Conservation (phyloP, 1,140 invertebrate species). For the Psilanteris sp. region DNA sequence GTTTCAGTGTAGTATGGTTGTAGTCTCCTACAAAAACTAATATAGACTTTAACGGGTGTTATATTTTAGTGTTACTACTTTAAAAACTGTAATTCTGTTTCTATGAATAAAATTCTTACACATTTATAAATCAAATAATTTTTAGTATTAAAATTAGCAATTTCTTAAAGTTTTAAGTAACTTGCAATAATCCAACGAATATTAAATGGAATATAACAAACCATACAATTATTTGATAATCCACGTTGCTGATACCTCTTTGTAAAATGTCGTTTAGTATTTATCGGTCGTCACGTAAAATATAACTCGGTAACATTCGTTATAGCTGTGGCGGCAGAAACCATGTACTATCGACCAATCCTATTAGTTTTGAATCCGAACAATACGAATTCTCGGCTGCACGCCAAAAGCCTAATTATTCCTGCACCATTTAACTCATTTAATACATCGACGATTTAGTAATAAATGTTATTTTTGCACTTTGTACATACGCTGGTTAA, state of each 20-base stretch:
- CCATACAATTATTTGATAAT: constrained; percentile 55
- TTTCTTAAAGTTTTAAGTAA: too few species aligned
- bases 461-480: constrained; percentile 63
- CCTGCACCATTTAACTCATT: constrained; percentile 75
- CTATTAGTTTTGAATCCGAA: constrained; percentile 67
- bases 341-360: constrained; percentile 53
- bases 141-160: too few species aligned
- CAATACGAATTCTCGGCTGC: constrained; percentile 69
- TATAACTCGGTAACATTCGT: constrained; percentile 47
- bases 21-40: too few species aligned
- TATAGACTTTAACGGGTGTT: too few species aligned
- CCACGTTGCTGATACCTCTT: constrained; percentile 46
- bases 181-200: too few species aligned
- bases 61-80: too few species aligned
- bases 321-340: constrained; percentile 42
- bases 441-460: constrained; percentile 75
- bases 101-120: too few species aligned
- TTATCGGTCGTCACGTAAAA: constrained; percentile 64
- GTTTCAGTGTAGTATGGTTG: too few species aligned
- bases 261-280: constrained; percentile 65
- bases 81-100: too few species aligned
- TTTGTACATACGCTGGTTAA: constrained; percentile 27
- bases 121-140: too few species aligned
- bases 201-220: constrained; percentile 47
- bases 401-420: constrained; percentile 77